A percentile compares a stretch with the other conserved stretches of the same genome.
Evolutionary conservation across 2,797 vertebrate genomes (phyloP).

Genomic region (Nasua narica): DNA sequence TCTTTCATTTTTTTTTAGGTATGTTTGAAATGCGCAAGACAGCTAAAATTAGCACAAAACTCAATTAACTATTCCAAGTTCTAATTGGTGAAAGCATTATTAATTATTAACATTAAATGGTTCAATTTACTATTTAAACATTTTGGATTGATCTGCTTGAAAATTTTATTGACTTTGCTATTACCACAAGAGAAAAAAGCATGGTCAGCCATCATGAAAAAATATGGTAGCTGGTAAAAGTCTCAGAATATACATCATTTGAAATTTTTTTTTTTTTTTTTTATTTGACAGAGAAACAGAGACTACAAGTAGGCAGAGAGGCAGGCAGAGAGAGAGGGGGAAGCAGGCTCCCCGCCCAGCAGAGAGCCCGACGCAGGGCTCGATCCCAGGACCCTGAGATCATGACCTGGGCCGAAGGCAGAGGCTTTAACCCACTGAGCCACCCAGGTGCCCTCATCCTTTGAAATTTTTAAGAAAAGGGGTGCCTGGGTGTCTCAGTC

Average conservation of each 20-base stretch:
- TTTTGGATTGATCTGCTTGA: background rate
- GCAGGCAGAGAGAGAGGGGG: too few species aligned
- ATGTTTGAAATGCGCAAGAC: background rate
- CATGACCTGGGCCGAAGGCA: too few species aligned
- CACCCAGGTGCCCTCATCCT: too few species aligned
- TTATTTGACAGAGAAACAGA: too few species aligned
- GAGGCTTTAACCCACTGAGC: too few species aligned
- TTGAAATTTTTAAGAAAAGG: too few species aligned
- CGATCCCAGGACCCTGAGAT: too few species aligned
- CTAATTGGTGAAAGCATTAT: background rate
- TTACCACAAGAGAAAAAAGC: background rate
- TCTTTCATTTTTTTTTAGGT: background rate
- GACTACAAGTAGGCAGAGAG: too few species aligned
- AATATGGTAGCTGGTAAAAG: background rate
- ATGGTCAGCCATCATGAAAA: background rate
- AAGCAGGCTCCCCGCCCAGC: too few species aligned
- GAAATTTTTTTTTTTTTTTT: too few species aligned
- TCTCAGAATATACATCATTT: background rate
- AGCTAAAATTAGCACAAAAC: slow-evolving; percentile 8
- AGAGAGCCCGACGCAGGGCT: too few species aligned
- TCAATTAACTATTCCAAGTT: background rate
- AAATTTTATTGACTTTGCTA: background rate
- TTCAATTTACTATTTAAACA: background rate
- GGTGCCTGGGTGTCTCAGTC: too few species aligned
- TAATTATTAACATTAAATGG: background rate